Percentiles rank a stretch among this genome's conserved stretches.
Conservation (phyloP, 1,140 invertebrate species). For the Neomicropteryx cornuta region DNA sequence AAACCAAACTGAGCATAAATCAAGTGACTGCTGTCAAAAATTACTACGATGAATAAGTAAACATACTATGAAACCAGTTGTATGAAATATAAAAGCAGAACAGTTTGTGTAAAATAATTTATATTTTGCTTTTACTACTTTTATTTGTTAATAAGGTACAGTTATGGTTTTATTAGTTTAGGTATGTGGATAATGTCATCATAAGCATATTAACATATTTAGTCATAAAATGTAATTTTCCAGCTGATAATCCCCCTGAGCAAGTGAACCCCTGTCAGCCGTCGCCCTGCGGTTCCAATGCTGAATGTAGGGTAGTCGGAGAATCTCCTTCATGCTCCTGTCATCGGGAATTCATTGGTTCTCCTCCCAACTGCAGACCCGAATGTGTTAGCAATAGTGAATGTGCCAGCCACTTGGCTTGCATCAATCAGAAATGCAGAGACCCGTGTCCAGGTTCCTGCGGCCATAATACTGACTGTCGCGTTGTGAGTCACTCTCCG, state of each 20-base stretch:
- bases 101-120: no score
- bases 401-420: conserved; percentile 59
- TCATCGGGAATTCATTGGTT: conserved; percentile 50
- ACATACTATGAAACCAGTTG: no score
- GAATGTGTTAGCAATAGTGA: conserved; percentile 63
- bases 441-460: conserved; percentile 64
- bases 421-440: conserved; percentile 58
- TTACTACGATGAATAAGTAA: no score
- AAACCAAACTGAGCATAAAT: no score
- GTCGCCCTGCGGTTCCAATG: conserved; percentile 63
- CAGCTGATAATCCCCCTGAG: conserved; percentile 21
- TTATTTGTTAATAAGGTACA: no score
- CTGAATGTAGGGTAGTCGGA: conserved; percentile 51
- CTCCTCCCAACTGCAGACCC: conserved; percentile 58
- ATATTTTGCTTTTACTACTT: no score
- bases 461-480: conserved; percentile 55
- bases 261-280: conserved; percentile 48
- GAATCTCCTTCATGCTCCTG: conserved; percentile 54
- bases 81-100: no score
- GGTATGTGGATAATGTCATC: no score
- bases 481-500: conserved; percentile 53
- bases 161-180: no score
- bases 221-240: no score
- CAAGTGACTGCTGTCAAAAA: no score
- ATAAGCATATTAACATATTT: no score